Percentiles rank a stretch among this genome's conserved stretches.
Evolutionary conservation across 2,888 invertebrate species (phyloP).

Genomic region (Serripes groenlandicus): DNA sequence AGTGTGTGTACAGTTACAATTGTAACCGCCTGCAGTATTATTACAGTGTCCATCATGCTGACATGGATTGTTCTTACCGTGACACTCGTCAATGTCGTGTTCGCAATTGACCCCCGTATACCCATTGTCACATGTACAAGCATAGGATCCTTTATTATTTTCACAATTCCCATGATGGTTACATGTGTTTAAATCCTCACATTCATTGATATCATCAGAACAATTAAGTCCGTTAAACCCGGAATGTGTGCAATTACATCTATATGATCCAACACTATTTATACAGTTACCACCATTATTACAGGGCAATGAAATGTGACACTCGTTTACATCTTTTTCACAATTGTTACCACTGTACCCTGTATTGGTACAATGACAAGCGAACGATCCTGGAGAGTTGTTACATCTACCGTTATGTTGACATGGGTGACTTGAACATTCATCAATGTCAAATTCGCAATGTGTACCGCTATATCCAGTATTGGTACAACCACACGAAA

Average conservation of each 20-base stretch:
- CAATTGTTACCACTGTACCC: slow-evolving; percentile 33
- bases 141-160: slow-evolving; percentile 53
- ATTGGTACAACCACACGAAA: not conserved
- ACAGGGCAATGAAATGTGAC: slow-evolving; percentile 17
- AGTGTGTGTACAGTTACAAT: slow-evolving; percentile 61
- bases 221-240: slow-evolving; percentile 20
- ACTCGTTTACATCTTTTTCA: slow-evolving; percentile 63
- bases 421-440: slow-evolving; percentile 24
- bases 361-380: not conserved
- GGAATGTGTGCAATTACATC: not conserved
- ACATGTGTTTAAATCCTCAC: slow-evolving; percentile 57
- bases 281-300: not conserved
- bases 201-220: slow-evolving; percentile 37
- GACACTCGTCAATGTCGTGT: slow-evolving; percentile 61
- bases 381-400: not conserved
- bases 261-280: slow-evolving; percentile 39
- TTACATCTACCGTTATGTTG: not conserved
- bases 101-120: slow-evolving; percentile 62
- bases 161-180: slow-evolving; percentile 33
- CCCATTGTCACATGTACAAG: slow-evolving; percentile 61
- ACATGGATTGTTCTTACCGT: slow-evolving; percentile 61
- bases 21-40: slow-evolving; percentile 57
- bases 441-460: slow-evolving; percentile 44
- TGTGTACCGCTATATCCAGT: slow-evolving; percentile 18
- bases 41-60: slow-evolving; percentile 65